Percentiles rank a stretch among this genome's conserved stretches.
Evolutionary conservation across 1,140 invertebrate species (phyloP).

Genomic region (Aethina tumida): DNA sequence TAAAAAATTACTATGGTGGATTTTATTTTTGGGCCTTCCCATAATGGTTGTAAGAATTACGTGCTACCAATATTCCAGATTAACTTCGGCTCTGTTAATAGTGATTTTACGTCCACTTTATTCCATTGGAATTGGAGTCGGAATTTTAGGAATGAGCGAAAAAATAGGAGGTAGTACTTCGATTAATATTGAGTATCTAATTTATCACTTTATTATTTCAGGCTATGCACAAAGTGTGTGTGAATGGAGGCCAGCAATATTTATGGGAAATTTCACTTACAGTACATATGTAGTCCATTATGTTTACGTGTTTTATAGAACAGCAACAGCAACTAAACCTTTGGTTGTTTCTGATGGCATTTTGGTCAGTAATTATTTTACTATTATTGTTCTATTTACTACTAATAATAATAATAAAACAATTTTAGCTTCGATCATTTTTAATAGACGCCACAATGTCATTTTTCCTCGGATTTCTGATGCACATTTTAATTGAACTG

Average conservation of each 20-base stretch:
- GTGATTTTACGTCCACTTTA: slow-evolving; percentile 18
- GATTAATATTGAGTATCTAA: neutral
- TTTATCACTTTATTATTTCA: slow-evolving; percentile 3
- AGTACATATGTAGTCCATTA: slow-evolving; percentile 22
- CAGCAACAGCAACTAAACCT: slow-evolving; percentile 5
- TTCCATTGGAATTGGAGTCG: slow-evolving; percentile 20
- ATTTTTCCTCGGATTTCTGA: slow-evolving; percentile 16
- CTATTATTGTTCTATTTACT: slow-evolving; percentile 3
- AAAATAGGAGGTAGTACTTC: neutral
- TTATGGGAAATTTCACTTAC: slow-evolving; percentile 22
- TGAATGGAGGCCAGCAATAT: slow-evolving; percentile 18
- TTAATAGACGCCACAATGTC: slow-evolving; percentile 13
- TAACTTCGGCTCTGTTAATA: slow-evolving; percentile 12
- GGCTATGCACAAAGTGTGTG: slow-evolving; percentile 16
- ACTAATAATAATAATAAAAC: slow-evolving; percentile 1
- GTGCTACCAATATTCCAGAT: slow-evolving; percentile 9
- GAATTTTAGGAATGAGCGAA: slow-evolving; percentile 20
- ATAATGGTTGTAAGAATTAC: slow-evolving; percentile 8
- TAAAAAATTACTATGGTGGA: slow-evolving; percentile 5
- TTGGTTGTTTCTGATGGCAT: slow-evolving; percentile 13
- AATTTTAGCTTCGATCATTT: slow-evolving; percentile 14
- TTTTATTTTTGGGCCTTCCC: slow-evolving; percentile 11
- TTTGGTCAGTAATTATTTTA: slow-evolving; percentile 12
- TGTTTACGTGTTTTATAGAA: slow-evolving; percentile 18
- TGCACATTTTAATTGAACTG: slow-evolving; percentile 21